Evolutionary conservation across 2,797 vertebrate species (phyloP).

Genomic region (Oophaga sylvatica): DNA sequence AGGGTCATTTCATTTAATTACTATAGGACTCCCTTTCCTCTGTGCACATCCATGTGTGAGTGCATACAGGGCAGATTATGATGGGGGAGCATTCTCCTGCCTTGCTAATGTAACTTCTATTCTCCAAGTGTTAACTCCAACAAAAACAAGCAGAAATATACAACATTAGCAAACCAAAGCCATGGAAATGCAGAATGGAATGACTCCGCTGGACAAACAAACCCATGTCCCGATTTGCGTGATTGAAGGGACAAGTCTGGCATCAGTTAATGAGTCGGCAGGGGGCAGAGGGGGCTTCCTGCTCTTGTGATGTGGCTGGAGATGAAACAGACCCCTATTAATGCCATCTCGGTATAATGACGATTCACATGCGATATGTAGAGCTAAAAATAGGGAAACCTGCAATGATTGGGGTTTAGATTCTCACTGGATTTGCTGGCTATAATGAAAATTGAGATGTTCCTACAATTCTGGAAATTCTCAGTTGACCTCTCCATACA

Average conservation of each 20-base stretch:
- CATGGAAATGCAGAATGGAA: constrained; percentile 10
- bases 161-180: constrained; percentile 6
- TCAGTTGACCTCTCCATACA: neutral
- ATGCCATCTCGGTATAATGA: neutral
- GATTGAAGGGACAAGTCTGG: constrained; percentile 21
- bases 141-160: constrained; percentile 9
- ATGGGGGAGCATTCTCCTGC: neutral
- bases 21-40: neutral
- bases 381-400: neutral
- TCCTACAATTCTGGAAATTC: neutral
- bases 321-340: neutral
- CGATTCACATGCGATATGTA: neutral
- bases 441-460: neutral
- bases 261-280: constrained; percentile 1
- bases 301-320: neutral
- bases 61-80: neutral
- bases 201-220: constrained; percentile 3
- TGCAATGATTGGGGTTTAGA: neutral
- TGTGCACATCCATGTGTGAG: neutral
- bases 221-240: neutral
- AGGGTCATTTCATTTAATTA: neutral
- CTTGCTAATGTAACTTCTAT: neutral
- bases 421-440: neutral
- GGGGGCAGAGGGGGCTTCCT: constrained; percentile 23
- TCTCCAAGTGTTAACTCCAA: neutral